Evolutionary conservation across 2,888 invertebrate species (phyloP), one percentile per base, ranked within the genome.

Genomic region (Ectemnius continuus): DNA sequence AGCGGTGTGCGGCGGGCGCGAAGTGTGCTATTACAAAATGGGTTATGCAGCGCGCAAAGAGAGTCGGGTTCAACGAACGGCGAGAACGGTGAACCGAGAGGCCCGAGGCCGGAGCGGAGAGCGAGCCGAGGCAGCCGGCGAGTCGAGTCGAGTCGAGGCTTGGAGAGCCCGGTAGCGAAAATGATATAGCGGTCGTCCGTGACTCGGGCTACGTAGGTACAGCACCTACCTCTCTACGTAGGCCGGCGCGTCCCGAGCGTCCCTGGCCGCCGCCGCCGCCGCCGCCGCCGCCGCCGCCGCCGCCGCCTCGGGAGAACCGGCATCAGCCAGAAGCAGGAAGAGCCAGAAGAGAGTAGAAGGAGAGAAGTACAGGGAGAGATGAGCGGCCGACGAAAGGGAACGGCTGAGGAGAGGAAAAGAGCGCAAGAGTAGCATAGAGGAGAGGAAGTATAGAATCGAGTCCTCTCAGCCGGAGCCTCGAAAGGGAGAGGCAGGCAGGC

Each of bases 11-110:
- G 87, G 86, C 87, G 87, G 85, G 84, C 84, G 86, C 87, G 88
- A 90, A 90, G 90, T 90, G 89, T 89, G 89, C 90, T 90, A 88
- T 90, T 91, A 90, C 90, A 91, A 90, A 90, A 91, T 91, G 87
- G 90, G 90, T 91, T 90, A 90, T 89, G 90, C 88, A 87, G 88
- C 88, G 86, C 88, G 86, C 87, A 84, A 87, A 87, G 89, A 88
- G 80, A 89, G 88, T 86, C 79, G 86, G 82, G 90, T 89, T 90
- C 89, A 88, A 87, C 85, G 88, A 90, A 88, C 89, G 85, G 79
- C 79, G 83, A 72, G 84, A 82, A 83, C 83, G 81, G 86, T 81
- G 84, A 84, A 85, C 86, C 81, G 84, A 36, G 36, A 36, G 36
- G 36, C 36, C 36, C 36, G 36, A 36, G 36, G 6, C 36, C 36